phyloP scores from a whole-genome alignment of 2,113 vertebrate genomes.

The Mobula birostris region DNA sequence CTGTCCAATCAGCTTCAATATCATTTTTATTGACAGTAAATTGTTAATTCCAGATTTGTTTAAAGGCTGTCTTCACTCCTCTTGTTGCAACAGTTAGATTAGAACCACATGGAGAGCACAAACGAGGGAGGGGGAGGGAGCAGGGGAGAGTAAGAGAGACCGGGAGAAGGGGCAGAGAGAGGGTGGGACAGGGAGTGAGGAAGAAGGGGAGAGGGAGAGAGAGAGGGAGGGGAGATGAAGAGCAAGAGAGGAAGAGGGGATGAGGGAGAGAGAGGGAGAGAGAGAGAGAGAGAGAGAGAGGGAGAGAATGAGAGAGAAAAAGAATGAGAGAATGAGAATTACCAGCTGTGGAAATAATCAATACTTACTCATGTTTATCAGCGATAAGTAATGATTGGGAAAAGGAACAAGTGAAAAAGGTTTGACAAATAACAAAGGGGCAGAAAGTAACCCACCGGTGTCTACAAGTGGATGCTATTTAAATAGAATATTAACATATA shows the following conservation, averaged over 20 bases:
- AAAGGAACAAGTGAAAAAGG: background rate
- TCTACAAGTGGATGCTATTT: constrained; percentile 31
- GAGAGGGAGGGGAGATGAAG: too few species aligned
- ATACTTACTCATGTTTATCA: constrained; percentile 25
- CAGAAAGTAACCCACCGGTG: background rate
- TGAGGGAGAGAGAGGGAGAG: background rate
- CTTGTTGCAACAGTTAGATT: background rate
- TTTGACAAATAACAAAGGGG: background rate
- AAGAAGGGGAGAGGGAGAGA: background rate
- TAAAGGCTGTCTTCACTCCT: background rate
- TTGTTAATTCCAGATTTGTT: background rate
- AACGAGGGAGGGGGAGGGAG: too few species aligned
- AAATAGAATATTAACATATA: constrained; percentile 35
- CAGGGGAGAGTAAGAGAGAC: background rate
- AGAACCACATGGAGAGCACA: background rate
- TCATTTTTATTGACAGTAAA: background rate
- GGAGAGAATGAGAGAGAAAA: background rate
- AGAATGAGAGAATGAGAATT: background rate
- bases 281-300: background rate
- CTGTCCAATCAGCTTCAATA: background rate
- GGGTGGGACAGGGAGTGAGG: background rate
- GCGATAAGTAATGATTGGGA: constrained; percentile 25
- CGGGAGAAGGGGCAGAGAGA: background rate
- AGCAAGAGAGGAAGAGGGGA: background rate
- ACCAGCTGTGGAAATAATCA: constrained; percentile 17